Evolutionary conservation across 2,797 vertebrate genomes (phyloP).

Genomic region (Onychomys leucogaster): DNA sequence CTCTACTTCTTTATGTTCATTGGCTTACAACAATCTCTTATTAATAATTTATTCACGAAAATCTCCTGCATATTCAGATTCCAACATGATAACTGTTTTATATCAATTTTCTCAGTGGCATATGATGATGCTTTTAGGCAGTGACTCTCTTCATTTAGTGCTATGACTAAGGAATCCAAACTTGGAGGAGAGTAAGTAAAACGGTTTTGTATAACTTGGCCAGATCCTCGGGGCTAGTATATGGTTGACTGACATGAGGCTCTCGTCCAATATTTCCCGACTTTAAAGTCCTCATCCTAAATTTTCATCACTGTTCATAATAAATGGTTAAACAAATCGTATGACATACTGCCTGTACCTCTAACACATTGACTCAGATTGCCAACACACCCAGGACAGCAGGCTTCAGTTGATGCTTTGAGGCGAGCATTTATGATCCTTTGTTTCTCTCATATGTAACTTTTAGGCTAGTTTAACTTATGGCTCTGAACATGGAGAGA

Average conservation of each 20-base stretch:
- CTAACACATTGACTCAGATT: neutral
- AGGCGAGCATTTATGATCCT: neutral
- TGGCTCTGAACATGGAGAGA: neutral
- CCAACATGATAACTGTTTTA: neutral
- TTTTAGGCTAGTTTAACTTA: slow-evolving; percentile 4
- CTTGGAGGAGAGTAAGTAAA: neutral
- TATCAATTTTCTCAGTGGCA: neutral
- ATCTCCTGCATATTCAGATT: neutral
- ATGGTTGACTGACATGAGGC: neutral
- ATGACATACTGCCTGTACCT: neutral
- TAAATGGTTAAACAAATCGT: neutral
- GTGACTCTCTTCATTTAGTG: neutral
- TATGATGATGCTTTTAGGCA: neutral
- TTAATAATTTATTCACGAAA: neutral
- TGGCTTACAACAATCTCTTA: neutral
- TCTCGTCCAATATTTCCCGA: neutral
- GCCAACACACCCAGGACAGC: neutral
- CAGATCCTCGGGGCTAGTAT: neutral
- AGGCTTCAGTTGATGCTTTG: neutral
- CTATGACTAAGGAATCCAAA: neutral
- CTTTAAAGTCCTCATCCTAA: neutral
- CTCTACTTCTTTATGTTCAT: neutral
- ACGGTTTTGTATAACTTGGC: neutral
- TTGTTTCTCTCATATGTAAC: neutral
- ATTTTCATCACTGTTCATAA: neutral